Evolutionary conservation across 1,140 invertebrate genomes (phyloP).

Genomic region (Sitophilus oryzae): DNA sequence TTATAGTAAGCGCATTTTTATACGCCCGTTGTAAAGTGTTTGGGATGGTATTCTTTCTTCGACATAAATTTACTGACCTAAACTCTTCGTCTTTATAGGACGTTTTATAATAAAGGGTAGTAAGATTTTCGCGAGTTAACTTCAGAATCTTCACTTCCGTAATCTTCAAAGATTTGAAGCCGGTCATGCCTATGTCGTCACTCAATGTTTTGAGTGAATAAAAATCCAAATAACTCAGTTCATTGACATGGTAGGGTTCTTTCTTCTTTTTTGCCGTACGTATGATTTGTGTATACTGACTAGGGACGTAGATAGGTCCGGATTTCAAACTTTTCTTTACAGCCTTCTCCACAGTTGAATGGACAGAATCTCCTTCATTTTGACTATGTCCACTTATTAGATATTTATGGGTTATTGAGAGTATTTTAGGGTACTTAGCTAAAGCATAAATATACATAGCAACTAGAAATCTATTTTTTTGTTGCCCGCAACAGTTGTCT

Average conservation of each 20-base stretch:
- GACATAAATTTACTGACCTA: too few species aligned
- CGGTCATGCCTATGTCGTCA: not conserved
- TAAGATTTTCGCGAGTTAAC: not conserved
- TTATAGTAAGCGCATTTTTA: too few species aligned
- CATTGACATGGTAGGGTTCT: constrained; percentile 29
- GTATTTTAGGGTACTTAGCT: constrained; percentile 28
- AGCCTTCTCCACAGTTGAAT: constrained; percentile 40
- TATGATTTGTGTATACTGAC: constrained; percentile 31
- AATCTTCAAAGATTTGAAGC: not conserved
- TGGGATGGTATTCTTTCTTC: too few species aligned
- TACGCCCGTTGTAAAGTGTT: too few species aligned
- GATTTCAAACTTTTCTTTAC: constrained; percentile 34
- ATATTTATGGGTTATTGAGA: constrained; percentile 42
- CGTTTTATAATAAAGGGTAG: constrained; percentile 10
- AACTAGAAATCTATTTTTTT: constrained; percentile 43
- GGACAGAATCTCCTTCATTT: constrained; percentile 42
- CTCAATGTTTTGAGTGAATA: too few species aligned
- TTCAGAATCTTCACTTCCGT: constrained; percentile 4
- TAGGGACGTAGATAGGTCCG: constrained; percentile 35
- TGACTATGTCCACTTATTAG: constrained; percentile 42
- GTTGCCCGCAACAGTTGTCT: constrained; percentile 44
- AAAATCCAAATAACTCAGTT: constrained; percentile 20
- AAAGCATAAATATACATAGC: constrained; percentile 38
- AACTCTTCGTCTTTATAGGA: constrained; percentile 11
- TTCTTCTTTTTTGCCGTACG: constrained; percentile 34